A percentile compares a stretch with the other conserved stretches of the same genome.
Evolutionary conservation across 2,888 invertebrate species (phyloP).

Genomic region (Podotricha telesiphe): DNA sequence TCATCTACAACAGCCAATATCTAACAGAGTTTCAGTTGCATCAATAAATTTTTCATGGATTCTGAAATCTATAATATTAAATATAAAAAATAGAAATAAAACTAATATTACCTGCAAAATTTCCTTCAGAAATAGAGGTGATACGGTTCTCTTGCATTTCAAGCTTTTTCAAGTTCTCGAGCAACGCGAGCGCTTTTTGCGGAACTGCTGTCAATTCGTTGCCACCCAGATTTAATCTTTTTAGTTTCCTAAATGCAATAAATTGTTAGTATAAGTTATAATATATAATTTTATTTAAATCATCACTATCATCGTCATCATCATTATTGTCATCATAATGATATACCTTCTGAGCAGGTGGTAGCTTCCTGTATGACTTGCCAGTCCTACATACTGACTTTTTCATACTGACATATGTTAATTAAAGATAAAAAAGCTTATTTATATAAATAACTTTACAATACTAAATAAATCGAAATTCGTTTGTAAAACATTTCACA

Average conservation of each 20-base stretch:
- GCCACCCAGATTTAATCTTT: conserved; percentile 92
- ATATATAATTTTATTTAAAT: not conserved
- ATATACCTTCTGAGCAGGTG: too few species aligned
- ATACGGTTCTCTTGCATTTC: conserved; percentile 95
- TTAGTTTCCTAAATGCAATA: conserved; percentile 87
- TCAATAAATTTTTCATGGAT: too few species aligned
- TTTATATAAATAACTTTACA: too few species aligned
- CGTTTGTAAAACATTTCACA: conserved; percentile 10
- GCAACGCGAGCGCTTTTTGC: conserved; percentile 90
- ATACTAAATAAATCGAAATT: conserved; percentile 2
- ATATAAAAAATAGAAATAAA: not conserved
- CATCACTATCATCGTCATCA: too few species aligned
- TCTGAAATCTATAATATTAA: too few species aligned
- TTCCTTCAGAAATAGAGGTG: conserved; percentile 89
- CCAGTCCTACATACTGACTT: too few species aligned
- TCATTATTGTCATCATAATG: too few species aligned
- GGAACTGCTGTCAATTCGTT: conserved; percentile 91
- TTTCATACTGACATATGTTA: too few species aligned
- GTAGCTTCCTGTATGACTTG: too few species aligned
- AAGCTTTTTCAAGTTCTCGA: conserved; percentile 92
- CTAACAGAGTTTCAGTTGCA: too few species aligned
- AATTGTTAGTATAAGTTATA: not conserved
- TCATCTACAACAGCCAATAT: too few species aligned
- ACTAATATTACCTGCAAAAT: conserved; percentile 89
- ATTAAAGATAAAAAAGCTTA: too few species aligned